Percentiles rank a stretch among this genome's conserved stretches.
Conservation (phyloP, 2,888 invertebrate species). For the Philhelius pedissequus region DNA sequence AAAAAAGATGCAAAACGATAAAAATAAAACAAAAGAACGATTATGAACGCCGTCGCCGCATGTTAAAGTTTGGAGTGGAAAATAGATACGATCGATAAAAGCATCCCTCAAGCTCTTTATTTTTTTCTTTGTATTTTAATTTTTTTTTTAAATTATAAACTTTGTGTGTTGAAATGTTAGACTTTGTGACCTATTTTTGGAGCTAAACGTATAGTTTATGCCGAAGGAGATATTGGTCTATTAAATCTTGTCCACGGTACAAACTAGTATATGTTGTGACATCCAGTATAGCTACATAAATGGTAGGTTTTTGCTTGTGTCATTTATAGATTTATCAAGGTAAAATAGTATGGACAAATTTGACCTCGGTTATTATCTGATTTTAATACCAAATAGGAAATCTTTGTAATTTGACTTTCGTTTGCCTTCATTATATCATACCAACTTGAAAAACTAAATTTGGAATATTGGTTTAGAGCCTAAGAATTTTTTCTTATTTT, state of each 20-base stretch:
- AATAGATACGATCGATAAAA: conserved; percentile 15
- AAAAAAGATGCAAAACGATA: conserved; percentile 26
- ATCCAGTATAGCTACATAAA: neutral
- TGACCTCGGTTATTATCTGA: no score
- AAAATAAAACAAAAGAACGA: conserved; percentile 26
- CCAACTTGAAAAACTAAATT: no score
- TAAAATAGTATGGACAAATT: no score
- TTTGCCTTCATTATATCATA: no score
- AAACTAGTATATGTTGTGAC: neutral
- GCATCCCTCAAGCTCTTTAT: neutral
- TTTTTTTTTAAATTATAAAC: neutral
- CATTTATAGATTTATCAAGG: no score
- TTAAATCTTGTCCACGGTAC: neutral
- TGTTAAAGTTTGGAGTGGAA: neutral
- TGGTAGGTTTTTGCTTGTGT: neutral
- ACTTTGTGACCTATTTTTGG: neutral
- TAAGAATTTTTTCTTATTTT: no score
- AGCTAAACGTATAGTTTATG: neutral
- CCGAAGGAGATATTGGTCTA: neutral
- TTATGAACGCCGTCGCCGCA: neutral
- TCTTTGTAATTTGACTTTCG: no score
- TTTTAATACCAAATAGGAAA: no score
- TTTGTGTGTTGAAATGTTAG: neutral
- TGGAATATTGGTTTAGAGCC: no score
- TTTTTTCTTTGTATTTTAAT: neutral